Conservation (phyloP, 2,888 invertebrate species). For the Dynastes grantii region DNA sequence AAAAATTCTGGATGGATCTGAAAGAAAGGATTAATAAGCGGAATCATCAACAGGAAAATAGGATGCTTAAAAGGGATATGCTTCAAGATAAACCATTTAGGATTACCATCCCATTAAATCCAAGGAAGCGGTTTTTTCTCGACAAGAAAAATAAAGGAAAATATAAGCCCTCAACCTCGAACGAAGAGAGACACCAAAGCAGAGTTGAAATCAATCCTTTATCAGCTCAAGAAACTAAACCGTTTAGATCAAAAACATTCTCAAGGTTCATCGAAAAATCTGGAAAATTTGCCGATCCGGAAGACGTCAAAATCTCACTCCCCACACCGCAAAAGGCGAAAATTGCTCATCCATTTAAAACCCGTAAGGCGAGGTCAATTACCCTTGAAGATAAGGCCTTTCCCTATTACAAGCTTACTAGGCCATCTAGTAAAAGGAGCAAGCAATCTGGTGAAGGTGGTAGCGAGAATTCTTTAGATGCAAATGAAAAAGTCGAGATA, state of each 20-base stretch:
- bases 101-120: constrained; percentile 25
- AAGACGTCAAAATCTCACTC: constrained; percentile 24
- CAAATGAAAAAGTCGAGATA: background rate
- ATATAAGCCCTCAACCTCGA: constrained; percentile 1
- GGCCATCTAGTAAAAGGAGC: constrained; percentile 21
- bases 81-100: constrained; percentile 33
- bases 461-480: constrained; percentile 25
- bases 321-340: constrained; percentile 12
- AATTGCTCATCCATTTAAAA: background rate
- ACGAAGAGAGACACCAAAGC: constrained; percentile 19
- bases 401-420: constrained; percentile 47
- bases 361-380: constrained; percentile 31
- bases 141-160: constrained; percentile 21
- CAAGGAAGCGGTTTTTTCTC: constrained; percentile 43
- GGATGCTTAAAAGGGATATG: background rate
- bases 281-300: constrained; percentile 35
- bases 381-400: constrained; percentile 36
- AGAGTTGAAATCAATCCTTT: constrained; percentile 39
- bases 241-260: constrained; percentile 27
- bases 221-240: constrained; percentile 13
- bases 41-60: background rate
- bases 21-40: background rate
- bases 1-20: background rate
- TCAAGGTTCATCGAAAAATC: constrained; percentile 30
- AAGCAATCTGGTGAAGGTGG: constrained; percentile 21